Evolutionary conservation across 2,797 vertebrate species (phyloP), one percentile per base, ranked within the genome.

Genomic region (Helostoma temminkii): DNA sequence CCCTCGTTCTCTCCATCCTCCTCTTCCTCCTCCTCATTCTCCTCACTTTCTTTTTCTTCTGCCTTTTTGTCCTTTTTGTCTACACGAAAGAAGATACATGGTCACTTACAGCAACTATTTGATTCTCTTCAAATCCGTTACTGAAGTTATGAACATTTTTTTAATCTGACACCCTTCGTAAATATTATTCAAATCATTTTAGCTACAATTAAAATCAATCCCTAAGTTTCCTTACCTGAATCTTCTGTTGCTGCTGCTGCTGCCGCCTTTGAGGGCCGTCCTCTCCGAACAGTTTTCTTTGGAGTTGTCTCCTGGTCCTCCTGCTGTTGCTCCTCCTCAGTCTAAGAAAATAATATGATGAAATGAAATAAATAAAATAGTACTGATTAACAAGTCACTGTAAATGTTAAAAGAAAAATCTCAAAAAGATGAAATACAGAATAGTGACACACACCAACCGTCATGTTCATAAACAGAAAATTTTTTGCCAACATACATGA

Each of bases 1-100:
- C 92, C 94, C 10, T 94, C 95, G 0, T 94, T 93, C 0, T 94
- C 91, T 0, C 86, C 93, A 0, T 91, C 93, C 0, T 90, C 93
- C 0, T 94, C 94, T 0, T 94, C 93, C 1, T 93, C 92, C 2
- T 95, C 93, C 12, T 92, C 91, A n/a, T 88, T 82, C 25, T 91
- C 89, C 52, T 90, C 91, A 1, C 80, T 80, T 64, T 93, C 90
- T 34, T 83, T 91, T 39, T 92, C 88, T 0, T 88, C 95, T 0
- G 67, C 28, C 34, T 70, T 88, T 60, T 87, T 89, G 0, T 91
- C 91, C 53, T 73, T 89, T 76, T 88, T 89, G 25, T 87, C 91
- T 92, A 69, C 1, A 5, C 0, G 36, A 19, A 36, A 25, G 42
- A 63, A 6, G 26, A 39, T 1, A 21, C 24, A 66, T 14, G 2